phyloP scores from a whole-genome alignment of 2,797 vertebrate species.

The Numenius phaeopus region DNA sequence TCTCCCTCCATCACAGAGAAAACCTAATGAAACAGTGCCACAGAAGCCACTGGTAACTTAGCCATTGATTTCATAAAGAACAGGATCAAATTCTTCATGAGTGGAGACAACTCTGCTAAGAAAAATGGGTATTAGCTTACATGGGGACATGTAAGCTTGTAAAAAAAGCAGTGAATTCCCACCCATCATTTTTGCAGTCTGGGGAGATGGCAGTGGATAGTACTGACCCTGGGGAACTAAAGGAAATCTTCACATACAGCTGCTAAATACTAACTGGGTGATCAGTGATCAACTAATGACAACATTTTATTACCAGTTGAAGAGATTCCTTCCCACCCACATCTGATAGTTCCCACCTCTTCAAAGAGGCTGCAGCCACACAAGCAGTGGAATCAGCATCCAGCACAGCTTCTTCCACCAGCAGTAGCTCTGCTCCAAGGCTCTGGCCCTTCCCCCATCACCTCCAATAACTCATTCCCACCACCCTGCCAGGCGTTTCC shows the following conservation, averaged over 20 bases:
- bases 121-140: not conserved
- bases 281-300: not conserved
- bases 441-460: not conserved
- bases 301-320: not conserved
- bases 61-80: not conserved
- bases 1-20: not conserved
- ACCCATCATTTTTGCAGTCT: not conserved
- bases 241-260: not conserved
- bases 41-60: not conserved
- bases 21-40: not conserved
- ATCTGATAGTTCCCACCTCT: not conserved
- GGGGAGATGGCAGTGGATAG: not conserved
- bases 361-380: constrained; percentile 1
- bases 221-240: not conserved
- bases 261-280: not conserved
- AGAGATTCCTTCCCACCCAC: not conserved
- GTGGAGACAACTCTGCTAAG: not conserved
- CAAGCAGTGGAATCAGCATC: not conserved
- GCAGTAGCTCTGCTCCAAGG: not conserved
- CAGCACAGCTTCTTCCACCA: not conserved
- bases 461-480: constrained; percentile 37
- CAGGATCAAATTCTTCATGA: not conserved
- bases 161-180: not conserved
- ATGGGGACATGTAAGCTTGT: not conserved
- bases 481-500: not conserved